Evolutionary conservation across 2,113 vertebrate genomes (phyloP).

Genomic region (Archocentrus centrarchus): DNA sequence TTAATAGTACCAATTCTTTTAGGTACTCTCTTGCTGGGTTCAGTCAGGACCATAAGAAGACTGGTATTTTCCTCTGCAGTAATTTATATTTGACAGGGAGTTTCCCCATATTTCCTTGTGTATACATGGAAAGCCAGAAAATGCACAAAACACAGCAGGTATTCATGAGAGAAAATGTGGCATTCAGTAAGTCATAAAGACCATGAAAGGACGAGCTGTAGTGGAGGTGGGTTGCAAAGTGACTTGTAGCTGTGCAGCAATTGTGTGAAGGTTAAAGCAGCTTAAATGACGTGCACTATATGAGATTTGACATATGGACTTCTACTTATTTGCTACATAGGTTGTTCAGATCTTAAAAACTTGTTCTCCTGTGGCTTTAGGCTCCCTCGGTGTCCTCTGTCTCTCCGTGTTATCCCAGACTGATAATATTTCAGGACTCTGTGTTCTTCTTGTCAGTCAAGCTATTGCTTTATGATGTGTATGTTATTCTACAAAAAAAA

Average conservation of each 20-base stretch:
- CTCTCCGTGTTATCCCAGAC: neutral
- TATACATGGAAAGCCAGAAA: neutral
- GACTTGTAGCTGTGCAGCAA: neutral
- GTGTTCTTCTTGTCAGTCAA: neutral
- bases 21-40: neutral
- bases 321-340: neutral
- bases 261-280: neutral
- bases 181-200: neutral
- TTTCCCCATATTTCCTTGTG: neutral
- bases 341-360: neutral
- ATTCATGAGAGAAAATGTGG: neutral
- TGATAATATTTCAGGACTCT: neutral
- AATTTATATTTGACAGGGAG: neutral
- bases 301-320: neutral
- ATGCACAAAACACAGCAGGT: accelerated
- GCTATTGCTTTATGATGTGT: neutral
- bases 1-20: neutral
- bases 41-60: neutral
- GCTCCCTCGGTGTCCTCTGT: neutral
- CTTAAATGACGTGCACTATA: accelerated
- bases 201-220: neutral
- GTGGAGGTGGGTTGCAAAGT: neutral
- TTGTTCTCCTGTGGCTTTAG: neutral
- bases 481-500: accelerated
- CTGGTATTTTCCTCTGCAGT: neutral